phyloP scores from a whole-genome alignment of 2,888 invertebrate genomes.

The Aphidoletes aphidimyza region DNA sequence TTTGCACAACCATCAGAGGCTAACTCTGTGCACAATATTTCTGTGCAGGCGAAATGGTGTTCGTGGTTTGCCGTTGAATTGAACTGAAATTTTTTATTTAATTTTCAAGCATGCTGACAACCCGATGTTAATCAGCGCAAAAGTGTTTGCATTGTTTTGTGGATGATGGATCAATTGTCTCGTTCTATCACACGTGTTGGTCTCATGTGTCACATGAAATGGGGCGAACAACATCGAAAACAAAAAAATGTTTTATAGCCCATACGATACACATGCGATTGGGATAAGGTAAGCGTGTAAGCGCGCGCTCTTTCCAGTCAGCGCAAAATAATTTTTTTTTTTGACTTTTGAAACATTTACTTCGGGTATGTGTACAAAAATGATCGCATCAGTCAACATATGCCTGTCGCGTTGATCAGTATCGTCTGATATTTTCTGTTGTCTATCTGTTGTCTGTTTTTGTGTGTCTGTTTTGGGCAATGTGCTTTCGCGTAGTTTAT shows the following conservation, averaged over 20 bases:
- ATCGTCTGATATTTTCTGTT: neutral
- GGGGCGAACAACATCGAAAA: too few species aligned
- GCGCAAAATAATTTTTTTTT: constrained; percentile 33
- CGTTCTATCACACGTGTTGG: neutral
- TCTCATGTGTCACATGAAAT: too few species aligned
- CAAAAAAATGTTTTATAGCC: too few species aligned
- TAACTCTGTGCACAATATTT: neutral
- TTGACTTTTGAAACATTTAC: constrained; percentile 53
- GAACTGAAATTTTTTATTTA: constrained; percentile 1
- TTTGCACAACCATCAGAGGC: neutral
- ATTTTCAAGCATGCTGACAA: neutral
- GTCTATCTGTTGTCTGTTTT: neutral
- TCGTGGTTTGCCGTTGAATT: neutral
- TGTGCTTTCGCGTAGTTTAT: too few species aligned
- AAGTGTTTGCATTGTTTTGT: constrained; percentile 45
- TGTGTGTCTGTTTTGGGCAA: too few species aligned
- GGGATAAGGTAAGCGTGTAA: neutral
- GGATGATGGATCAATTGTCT: too few species aligned
- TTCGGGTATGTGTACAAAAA: constrained; percentile 19
- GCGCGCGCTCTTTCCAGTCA: neutral
- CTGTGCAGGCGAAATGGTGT: neutral
- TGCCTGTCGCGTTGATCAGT: constrained; percentile 47
- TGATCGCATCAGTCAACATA: constrained; percentile 36
- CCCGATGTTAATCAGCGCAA: neutral
- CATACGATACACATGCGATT: neutral